A percentile compares a stretch with the other conserved stretches of the same genome.
phyloP scores from a whole-genome alignment of 2,797 vertebrate genomes.

The Coracias cyanogaster region DNA sequence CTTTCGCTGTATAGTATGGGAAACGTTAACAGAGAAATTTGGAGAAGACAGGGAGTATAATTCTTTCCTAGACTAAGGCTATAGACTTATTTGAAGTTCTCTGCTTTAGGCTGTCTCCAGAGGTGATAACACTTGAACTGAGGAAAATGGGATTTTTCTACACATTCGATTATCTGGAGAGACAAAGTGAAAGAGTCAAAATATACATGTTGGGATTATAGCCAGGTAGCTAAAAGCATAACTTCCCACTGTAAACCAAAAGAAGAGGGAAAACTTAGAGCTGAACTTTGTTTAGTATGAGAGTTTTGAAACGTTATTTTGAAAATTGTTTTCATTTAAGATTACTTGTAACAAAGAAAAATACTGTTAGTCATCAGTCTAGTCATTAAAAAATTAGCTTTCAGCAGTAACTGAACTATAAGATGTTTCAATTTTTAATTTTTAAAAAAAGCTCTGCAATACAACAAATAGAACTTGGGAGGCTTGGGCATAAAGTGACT shows the following conservation, averaged over 20 bases:
- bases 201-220: background rate
- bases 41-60: background rate
- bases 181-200: background rate
- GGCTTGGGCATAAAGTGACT: background rate
- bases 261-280: background rate
- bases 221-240: background rate
- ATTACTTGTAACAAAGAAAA: no score
- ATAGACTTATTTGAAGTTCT: background rate
- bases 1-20: background rate
- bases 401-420: background rate
- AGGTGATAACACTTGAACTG: background rate
- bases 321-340: no score
- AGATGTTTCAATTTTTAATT: background rate
- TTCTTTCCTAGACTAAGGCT: background rate
- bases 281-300: background rate
- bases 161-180: background rate
- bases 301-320: background rate
- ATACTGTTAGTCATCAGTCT: no score
- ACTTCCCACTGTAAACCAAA: background rate
- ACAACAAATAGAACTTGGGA: background rate
- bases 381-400: background rate
- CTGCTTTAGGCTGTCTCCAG: background rate
- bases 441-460: background rate
- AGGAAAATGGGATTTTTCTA: background rate
- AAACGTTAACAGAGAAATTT: background rate